Base-by-base conservation (phyloP, 2,797 vertebrate species). In the Alectoris magna region DNA sequence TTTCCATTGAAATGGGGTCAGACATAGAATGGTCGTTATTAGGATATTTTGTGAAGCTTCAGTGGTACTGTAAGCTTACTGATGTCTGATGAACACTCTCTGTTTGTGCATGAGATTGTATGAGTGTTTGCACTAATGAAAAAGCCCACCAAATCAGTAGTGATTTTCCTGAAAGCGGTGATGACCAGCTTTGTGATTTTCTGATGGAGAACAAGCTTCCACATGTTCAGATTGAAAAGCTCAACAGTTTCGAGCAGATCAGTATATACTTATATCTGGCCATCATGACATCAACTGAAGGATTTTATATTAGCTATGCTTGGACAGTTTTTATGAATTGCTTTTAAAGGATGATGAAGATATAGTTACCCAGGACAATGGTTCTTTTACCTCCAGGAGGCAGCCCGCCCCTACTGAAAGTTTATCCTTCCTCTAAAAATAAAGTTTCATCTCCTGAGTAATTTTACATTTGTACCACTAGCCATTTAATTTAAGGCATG, bases 341-440 rank as follows among this genome's bases (percentile, higher is more conserved):
- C 17, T 86, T 90, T 72, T 75, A 86, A 94, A 93, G 62, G 53
- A n/a, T 70, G 49, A 44, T 83, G 49, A 92, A 76, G 49, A 88
- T 41, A 84, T 41, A 84, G 36, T 94, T 78, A 74, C 10, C n/a
- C 38, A 91, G 76, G 91, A 84, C 76, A 92, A 75, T 67, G n/a
- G 51, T 55, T 83, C 64, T 84, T 84, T 80, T 64, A 90, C 31
- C 58, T 55, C 56, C 78, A 63, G 72, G 44, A 91, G 79, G 51
- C 21, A 21, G 64, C 34, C 69, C 31, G 55, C 24, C 26, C 84
- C 80, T 68, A 46, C 55, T 86, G 75, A 79, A 96, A 91, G 70
- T 94, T 93, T 91, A 93, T 86, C 79, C 48, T 96, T 74, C 48
- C 62, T 84, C 62, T 75, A 87, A 90, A 96, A 91, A 91, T 82